A percentile compares a stretch with the other conserved stretches of the same genome.
Conservation (phyloP, 2,888 invertebrate species). For the Gastracanthus pulcherrimus region DNA sequence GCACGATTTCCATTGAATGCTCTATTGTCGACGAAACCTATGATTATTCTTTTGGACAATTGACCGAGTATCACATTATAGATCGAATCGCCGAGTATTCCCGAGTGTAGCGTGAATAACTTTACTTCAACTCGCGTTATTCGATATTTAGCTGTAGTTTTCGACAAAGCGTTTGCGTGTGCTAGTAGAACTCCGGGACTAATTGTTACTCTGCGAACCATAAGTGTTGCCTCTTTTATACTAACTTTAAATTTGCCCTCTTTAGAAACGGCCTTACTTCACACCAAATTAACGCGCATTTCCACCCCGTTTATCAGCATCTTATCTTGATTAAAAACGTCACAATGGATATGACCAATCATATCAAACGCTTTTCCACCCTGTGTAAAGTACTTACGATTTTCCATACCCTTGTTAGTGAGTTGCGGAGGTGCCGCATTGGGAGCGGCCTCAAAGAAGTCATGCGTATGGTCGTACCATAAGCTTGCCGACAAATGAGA, state of each 20-base stretch:
- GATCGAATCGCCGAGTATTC: background rate
- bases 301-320: slow-evolving; percentile 38
- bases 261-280: slow-evolving; percentile 55
- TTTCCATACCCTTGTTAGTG: no score
- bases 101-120: slow-evolving; percentile 13
- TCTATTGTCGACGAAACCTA: slow-evolving; percentile 1
- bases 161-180: slow-evolving; percentile 61
- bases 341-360: no score
- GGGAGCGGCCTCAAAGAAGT: no score
- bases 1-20: slow-evolving; percentile 21
- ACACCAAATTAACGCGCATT: slow-evolving; percentile 50
- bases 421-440: no score
- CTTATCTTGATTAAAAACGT: slow-evolving; percentile 21
- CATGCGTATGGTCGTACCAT: no score
- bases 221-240: slow-evolving; percentile 51
- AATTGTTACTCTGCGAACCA: slow-evolving; percentile 60
- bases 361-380: background rate
- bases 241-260: slow-evolving; percentile 2
- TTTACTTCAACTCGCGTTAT: slow-evolving; percentile 5
- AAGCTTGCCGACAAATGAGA: no score
- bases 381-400: background rate
- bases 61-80: slow-evolving; percentile 22
- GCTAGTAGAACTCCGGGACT: slow-evolving; percentile 62
- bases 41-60: slow-evolving; percentile 17
- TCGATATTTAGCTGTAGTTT: slow-evolving; percentile 58